Conservation (phyloP, 2,888 invertebrate genomes). For the Drosophila kanekoi region DNA sequence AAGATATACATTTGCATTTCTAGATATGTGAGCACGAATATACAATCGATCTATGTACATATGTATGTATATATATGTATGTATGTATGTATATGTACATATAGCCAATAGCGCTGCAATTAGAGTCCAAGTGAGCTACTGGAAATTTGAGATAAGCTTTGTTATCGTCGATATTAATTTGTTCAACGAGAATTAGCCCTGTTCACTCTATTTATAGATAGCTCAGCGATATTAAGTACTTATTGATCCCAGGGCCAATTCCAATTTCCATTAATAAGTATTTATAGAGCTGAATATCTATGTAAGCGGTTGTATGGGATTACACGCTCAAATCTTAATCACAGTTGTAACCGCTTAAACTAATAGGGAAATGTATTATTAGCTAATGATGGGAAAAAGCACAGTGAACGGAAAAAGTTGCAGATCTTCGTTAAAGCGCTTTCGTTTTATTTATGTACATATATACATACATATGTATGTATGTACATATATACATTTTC, state of each 20-base stretch:
- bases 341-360: too few species aligned
- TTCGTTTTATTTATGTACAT: too few species aligned
- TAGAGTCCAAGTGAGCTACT: conserved; percentile 27
- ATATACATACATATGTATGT: too few species aligned
- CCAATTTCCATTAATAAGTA: not conserved
- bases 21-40: not conserved
- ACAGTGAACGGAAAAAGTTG: too few species aligned
- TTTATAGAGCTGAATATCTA: not conserved
- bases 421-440: too few species aligned
- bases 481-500: too few species aligned
- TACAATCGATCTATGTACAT: not conserved
- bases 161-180: conserved; percentile 43
- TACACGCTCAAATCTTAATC: too few species aligned
- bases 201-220: conserved; percentile 19
- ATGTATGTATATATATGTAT: not conserved
- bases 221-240: conserved; percentile 7
- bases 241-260: not conserved
- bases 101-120: not conserved
- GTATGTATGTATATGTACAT: not conserved
- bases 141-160: conserved; percentile 50
- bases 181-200: conserved; percentile 1
- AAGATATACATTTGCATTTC: conserved; percentile 1
- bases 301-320: not conserved
- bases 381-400: too few species aligned
- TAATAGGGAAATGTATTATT: too few species aligned